Evolutionary conservation across 2,113 vertebrate species (phyloP), one percentile per base, ranked within the genome.

Genomic region (Pollimyrus isidori): DNA sequence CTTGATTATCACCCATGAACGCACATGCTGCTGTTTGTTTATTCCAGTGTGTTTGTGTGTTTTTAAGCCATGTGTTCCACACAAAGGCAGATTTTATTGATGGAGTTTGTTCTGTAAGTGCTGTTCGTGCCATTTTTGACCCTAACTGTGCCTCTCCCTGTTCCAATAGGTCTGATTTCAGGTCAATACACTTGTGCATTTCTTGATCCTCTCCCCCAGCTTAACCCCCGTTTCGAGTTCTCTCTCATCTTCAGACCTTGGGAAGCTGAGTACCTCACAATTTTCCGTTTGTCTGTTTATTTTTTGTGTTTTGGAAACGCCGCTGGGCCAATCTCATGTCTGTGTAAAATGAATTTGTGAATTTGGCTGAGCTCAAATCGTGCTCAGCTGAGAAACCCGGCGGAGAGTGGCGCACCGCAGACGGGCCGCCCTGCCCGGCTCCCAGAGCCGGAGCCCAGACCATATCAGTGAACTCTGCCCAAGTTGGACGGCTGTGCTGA

Each of bases 161-260:
- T 93, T 91, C 92, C 91, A 92, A 90, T 92, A 94, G 93, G 93
- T 94, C 93, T 93, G 93, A 94, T 92, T 93, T 94, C 92, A 94
- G 93, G 93, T 94, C 92, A 94, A 92, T 94, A 94, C 92, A 89
- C 92, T 92, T 92, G 91, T 91, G 91, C 91, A 91, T 94, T 94
- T 92, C 92, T 94, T 93, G 92, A 92, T 48, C 88, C 39, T 83
- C 85, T 26, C 89, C 91, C 91, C 91, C 89, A 91, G 91, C 92
- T 90, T 93, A 92, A 92, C 88, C 90, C 62, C 90, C 90, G 89
- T 91, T 90, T 89, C 88, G 90, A 88, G 89, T 91, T 91, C 92
- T 91, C 87, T 89, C 90, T 62, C 87, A 65, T 62, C 87, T 88
- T 62, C 82, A 90, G 91, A 87, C 91, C 91, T 90, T 84, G 89